phyloP scores from a whole-genome alignment of 2,797 vertebrate species.

The Mormyrops attenuatus region DNA sequence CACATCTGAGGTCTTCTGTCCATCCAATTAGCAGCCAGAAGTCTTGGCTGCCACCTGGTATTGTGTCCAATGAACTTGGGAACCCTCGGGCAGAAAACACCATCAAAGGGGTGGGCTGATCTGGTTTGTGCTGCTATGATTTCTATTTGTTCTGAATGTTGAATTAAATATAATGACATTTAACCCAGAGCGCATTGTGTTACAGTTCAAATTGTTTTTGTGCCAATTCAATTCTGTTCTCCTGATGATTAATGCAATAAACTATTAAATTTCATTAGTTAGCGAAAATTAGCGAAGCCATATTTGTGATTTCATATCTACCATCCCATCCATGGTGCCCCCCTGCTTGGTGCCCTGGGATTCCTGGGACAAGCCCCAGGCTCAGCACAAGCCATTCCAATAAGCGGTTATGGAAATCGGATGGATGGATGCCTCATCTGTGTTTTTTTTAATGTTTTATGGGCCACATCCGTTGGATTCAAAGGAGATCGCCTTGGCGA shows the following conservation, averaged over 20 bases:
- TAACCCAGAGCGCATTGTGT: background rate
- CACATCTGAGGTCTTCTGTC: background rate
- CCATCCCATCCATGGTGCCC: background rate
- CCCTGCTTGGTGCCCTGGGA: background rate
- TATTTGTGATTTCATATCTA: background rate
- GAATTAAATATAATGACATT: background rate
- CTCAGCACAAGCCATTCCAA: background rate
- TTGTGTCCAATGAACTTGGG: background rate
- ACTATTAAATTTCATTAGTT: background rate
- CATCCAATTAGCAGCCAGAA: background rate
- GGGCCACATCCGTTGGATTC: background rate
- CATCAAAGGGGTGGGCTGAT: background rate
- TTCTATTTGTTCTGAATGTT: background rate
- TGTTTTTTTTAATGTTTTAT: background rate
- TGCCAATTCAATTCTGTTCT: background rate
- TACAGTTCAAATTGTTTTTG: background rate
- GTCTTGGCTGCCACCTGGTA: background rate
- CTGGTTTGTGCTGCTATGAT: background rate
- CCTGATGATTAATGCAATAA: background rate
- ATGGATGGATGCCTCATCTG: background rate
- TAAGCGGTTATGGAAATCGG: background rate
- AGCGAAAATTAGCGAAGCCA: background rate
- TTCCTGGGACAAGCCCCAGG: background rate
- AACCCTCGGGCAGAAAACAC: background rate
- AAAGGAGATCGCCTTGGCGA: background rate